phyloP scores from a whole-genome alignment of 2,113 vertebrate species.

The Proteles cristata region DNA sequence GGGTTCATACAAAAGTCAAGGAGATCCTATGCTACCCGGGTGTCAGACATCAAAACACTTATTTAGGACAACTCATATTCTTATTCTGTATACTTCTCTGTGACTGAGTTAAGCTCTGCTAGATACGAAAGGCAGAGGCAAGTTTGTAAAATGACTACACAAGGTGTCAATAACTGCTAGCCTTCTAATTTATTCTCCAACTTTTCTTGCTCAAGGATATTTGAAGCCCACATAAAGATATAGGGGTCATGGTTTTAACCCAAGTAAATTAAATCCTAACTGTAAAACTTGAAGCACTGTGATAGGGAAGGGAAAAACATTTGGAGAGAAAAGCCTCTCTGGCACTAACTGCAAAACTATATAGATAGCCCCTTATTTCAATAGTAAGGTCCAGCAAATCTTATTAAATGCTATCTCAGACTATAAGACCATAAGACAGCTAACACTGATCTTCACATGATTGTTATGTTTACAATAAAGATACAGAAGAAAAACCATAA shows the following conservation, averaged over 20 bases:
- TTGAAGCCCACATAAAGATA: background rate
- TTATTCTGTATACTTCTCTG: background rate
- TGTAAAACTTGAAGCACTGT: background rate
- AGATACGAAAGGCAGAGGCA: background rate
- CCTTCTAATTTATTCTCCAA: background rate
- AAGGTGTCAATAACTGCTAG: background rate
- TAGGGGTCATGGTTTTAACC: background rate
- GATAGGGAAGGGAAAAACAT: background rate
- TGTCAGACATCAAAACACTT: background rate
- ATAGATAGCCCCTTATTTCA: background rate
- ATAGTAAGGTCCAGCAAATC: background rate
- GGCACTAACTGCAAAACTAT: background rate
- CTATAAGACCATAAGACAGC: background rate
- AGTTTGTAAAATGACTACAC: background rate
- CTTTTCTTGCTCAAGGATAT: background rate
- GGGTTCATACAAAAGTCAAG: background rate
- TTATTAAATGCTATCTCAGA: background rate
- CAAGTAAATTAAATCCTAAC: conserved; percentile 29
- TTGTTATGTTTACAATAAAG: background rate
- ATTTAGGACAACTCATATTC: background rate
- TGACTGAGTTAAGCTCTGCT: background rate
- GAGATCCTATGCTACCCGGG: rapidly evolving
- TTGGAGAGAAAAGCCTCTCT: background rate
- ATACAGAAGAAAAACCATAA: background rate
- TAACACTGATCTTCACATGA: background rate